Percentiles rank a stretch among this genome's conserved stretches.
phyloP scores from a whole-genome alignment of 1,140 invertebrate genomes.

The Cryptotermes secundus region DNA sequence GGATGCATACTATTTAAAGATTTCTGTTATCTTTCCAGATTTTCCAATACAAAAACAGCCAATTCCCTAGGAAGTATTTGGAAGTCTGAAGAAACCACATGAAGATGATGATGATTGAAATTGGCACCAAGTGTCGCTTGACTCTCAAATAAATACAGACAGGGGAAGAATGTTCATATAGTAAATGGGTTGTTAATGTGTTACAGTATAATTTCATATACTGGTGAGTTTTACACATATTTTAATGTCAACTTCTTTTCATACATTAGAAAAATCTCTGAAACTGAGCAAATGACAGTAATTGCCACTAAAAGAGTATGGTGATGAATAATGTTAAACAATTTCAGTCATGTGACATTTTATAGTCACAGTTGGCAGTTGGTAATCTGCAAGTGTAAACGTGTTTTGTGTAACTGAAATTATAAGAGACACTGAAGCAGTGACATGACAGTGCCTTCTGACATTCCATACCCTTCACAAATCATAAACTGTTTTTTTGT shows the following conservation, averaged over 20 bases:
- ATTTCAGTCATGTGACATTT: not conserved
- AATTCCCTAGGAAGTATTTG: constrained; percentile 85
- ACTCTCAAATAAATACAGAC: too few species aligned
- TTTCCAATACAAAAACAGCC: constrained; percentile 76
- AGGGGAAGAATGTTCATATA: not conserved
- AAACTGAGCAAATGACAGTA: not conserved
- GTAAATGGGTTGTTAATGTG: too few species aligned
- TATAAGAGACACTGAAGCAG: not conserved
- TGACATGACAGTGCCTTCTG: not conserved
- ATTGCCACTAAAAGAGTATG: not conserved
- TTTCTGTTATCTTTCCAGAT: too few species aligned
- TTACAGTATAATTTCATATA: not conserved
- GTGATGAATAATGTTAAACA: too few species aligned
- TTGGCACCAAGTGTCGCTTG: not conserved
- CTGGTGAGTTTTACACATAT: not conserved
- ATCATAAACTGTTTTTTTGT: too few species aligned
- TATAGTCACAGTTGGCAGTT: too few species aligned
- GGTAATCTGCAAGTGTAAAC: not conserved
- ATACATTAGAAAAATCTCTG: not conserved
- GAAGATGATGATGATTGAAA: constrained; percentile 41
- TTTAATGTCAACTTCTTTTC: not conserved
- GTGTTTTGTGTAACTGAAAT: not conserved
- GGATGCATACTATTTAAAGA: too few species aligned
- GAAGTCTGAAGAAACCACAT: constrained; percentile 60
- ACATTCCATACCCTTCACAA: not conserved